A percentile compares a stretch with the other conserved stretches of the same genome.
phyloP scores from a whole-genome alignment of 1,140 invertebrate genomes.

The Drosophila seguyi region DNA sequence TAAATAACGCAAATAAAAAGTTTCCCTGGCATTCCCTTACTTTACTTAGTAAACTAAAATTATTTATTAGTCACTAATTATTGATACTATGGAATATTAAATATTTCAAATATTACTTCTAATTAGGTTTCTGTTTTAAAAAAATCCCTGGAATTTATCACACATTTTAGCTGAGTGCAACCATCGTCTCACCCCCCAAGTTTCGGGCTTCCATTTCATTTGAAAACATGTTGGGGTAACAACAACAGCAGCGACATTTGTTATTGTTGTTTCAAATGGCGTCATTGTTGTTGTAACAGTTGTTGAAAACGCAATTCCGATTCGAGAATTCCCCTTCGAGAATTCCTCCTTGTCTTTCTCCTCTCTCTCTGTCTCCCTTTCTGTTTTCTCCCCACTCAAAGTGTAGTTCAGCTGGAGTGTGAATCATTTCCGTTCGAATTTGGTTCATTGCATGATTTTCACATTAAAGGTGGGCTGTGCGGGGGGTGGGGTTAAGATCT shows the following conservation, averaged over 20 bases:
- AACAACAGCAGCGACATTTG: conserved; percentile 7
- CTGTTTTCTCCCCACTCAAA: conserved; percentile 33
- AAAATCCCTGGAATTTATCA: background rate
- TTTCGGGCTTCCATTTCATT: conserved; percentile 29
- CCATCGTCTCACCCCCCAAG: background rate
- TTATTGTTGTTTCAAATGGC: conserved; percentile 71
- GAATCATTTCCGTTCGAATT: conserved; percentile 83
- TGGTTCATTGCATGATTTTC: conserved; percentile 83
- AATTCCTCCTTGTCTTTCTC: conserved; percentile 6
- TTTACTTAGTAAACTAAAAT: too few relatives aligned
- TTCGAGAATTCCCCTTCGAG: conserved; percentile 28
- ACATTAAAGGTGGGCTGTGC: conserved; percentile 56
- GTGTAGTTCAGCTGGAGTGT: conserved; percentile 71
- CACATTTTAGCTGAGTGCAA: conserved; percentile 8
- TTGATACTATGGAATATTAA: too few relatives aligned
- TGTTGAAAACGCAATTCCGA: conserved; percentile 78
- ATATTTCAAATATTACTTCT: background rate
- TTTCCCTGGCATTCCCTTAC: too few relatives aligned
- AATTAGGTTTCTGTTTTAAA: background rate
- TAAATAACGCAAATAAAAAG: too few relatives aligned
- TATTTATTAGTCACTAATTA: too few relatives aligned
- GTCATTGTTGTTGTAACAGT: conserved; percentile 59
- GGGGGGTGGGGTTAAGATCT: conserved; percentile 21
- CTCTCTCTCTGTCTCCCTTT: background rate
- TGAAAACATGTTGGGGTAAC: conserved; percentile 36